Conservation (phyloP, 2,888 invertebrate species). For the Parasteatoda lunata region DNA sequence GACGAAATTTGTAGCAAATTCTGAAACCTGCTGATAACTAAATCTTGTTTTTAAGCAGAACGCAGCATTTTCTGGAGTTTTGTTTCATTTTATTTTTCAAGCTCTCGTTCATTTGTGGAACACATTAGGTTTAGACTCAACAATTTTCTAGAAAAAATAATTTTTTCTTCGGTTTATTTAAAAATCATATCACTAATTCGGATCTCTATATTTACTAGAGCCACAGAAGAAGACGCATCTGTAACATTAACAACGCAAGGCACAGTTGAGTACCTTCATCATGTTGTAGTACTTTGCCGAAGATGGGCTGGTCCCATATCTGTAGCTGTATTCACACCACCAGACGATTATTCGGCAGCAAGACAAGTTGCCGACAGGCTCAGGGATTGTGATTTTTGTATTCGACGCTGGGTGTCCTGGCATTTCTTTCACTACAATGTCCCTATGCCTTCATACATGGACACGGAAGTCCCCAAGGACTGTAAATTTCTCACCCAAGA, state of each 20-base stretch:
- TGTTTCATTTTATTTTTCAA: too few relatives aligned
- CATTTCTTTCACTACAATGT: constrained; percentile 90
- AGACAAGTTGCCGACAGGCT: constrained; percentile 80
- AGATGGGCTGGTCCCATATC: constrained; percentile 84
- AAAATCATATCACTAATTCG: background rate
- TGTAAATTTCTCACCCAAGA: background rate
- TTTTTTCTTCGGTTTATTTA: background rate
- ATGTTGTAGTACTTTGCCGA: constrained; percentile 80
- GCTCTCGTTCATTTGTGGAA: background rate
- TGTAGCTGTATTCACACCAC: constrained; percentile 82
- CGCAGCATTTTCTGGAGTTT: too few relatives aligned
- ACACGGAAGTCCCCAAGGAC: background rate
- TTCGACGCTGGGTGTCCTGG: constrained; percentile 87
- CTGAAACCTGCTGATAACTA: too few relatives aligned
- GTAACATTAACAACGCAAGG: constrained; percentile 84
- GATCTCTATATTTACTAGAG: constrained; percentile 7
- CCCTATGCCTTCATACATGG: constrained; percentile 16
- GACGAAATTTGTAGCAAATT: too few relatives aligned
- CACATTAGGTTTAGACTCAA: background rate
- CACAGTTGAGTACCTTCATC: constrained; percentile 82
- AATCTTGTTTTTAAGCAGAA: too few relatives aligned
- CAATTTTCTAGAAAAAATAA: background rate
- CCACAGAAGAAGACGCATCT: background rate
- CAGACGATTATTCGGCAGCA: constrained; percentile 79
- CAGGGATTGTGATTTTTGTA: constrained; percentile 81